These are phyloP conservation scores for Uromys caudimaculatus DNA, from an alignment of 2,797 vertebrate species.

Conservation along the genomic window DNA sequence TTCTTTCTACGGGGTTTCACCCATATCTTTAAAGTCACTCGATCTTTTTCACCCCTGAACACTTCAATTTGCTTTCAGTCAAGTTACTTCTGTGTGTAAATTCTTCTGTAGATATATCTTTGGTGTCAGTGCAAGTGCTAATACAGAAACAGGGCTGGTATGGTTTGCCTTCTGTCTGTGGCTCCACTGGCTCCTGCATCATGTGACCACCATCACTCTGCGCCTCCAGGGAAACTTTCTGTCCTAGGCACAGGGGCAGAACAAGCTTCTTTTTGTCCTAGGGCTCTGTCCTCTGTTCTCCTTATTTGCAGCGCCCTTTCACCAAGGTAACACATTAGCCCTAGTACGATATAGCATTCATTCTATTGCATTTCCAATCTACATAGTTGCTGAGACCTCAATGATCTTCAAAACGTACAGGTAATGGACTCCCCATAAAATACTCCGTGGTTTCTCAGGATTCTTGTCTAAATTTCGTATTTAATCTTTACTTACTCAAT, in stretches of 20 bases:
- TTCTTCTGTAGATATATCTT: neutral
- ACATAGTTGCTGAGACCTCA: neutral
- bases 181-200: neutral
- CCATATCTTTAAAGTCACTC: neutral
- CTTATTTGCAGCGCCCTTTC: neutral
- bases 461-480: neutral
- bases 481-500: conserved; percentile 20
- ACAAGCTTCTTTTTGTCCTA: neutral
- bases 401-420: neutral
- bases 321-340: neutral
- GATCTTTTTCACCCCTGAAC: neutral
- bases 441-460: neutral
- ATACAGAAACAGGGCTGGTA: accelerated
- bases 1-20: too few species aligned
- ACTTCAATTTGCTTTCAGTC: conserved; percentile 21
- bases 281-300: neutral
- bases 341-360: neutral
- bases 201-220: neutral
- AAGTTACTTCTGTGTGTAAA: neutral
- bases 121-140: neutral
- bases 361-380: neutral
- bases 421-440: neutral
- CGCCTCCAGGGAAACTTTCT: neutral
- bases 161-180: neutral
- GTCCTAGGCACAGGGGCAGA: neutral